These are phyloP conservation scores for Xenopus petersii DNA, from an alignment of 2,797 vertebrate genomes.

Conservation along the genomic window DNA sequence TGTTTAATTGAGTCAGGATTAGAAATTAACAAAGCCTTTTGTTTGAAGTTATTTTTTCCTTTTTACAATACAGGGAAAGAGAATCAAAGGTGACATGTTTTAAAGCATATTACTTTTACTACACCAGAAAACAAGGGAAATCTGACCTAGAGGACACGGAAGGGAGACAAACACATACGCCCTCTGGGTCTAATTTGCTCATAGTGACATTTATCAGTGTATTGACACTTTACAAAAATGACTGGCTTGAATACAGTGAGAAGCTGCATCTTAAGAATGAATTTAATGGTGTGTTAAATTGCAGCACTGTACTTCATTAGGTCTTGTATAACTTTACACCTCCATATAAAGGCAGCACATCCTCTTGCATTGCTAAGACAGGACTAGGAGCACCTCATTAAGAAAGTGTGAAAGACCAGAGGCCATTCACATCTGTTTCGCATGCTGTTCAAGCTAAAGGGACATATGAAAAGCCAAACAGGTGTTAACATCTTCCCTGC, in stretches of 20 bases:
- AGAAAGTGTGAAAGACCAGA: constrained; percentile 44
- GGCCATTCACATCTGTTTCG: constrained; percentile 46
- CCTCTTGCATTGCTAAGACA: constrained; percentile 34
- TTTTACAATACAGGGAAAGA: constrained; percentile 33
- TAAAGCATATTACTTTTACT: constrained; percentile 30
- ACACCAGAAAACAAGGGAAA: constrained; percentile 30
- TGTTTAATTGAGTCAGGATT: constrained; percentile 17
- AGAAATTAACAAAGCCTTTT: constrained; percentile 10
- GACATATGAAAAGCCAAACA: constrained; percentile 2
- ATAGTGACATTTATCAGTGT: constrained; percentile 41
- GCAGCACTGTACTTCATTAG: constrained; percentile 46
- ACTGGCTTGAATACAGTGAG: constrained; percentile 24
- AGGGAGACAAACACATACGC: constrained; percentile 32
- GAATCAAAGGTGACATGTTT: constrained; percentile 23
- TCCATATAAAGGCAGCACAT: constrained; percentile 44
- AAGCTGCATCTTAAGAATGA: constrained; percentile 32
- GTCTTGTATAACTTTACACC: constrained; percentile 44
- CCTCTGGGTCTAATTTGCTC: constrained; percentile 42
- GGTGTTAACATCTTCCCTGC: constrained; percentile 1
- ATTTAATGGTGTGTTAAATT: constrained; percentile 48
- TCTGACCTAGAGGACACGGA: constrained; percentile 40
- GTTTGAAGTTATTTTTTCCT: constrained; percentile 7
- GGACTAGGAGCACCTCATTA: constrained; percentile 44
- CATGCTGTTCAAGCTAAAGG: constrained; percentile 20
- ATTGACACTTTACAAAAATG: constrained; percentile 43